phyloP scores from a whole-genome alignment of 1,140 invertebrate species.

The Pemphigus obesinymphae region DNA sequence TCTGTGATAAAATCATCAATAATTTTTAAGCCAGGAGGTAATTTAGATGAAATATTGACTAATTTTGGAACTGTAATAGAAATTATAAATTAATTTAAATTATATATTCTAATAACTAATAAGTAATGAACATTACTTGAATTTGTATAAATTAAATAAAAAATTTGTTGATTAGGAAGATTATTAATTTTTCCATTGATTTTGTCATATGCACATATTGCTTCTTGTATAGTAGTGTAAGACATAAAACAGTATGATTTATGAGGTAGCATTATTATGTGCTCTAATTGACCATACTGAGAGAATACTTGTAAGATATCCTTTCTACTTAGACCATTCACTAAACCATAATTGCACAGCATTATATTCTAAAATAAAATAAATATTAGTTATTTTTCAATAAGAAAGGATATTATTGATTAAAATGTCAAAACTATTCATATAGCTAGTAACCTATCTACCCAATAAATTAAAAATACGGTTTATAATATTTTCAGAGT shows the following conservation, averaged over 20 bases:
- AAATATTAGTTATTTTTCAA: too few relatives aligned
- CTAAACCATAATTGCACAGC: constrained; percentile 71
- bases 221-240: constrained; percentile 54
- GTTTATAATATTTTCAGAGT: too few relatives aligned
- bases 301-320: constrained; percentile 55
- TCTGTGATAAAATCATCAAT: constrained; percentile 68
- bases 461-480: too few relatives aligned
- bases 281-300: constrained; percentile 54
- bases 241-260: constrained; percentile 74
- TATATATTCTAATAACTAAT: neutral
- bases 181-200: constrained; percentile 56
- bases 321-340: constrained; percentile 64
- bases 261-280: constrained; percentile 62
- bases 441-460: too few relatives aligned
- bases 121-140: constrained; percentile 50
- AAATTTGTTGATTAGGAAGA: constrained; percentile 54
- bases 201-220: constrained; percentile 54
- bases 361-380: constrained; percentile 55
- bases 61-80: constrained; percentile 51
- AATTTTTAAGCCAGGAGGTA: constrained; percentile 69
- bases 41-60: constrained; percentile 46
- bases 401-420: too few relatives aligned
- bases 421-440: too few relatives aligned
- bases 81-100: neutral
- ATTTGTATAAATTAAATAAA: constrained; percentile 63